Evolutionary conservation across 2,888 invertebrate species (phyloP).

Genomic region (Caenorhabditis virilis): DNA sequence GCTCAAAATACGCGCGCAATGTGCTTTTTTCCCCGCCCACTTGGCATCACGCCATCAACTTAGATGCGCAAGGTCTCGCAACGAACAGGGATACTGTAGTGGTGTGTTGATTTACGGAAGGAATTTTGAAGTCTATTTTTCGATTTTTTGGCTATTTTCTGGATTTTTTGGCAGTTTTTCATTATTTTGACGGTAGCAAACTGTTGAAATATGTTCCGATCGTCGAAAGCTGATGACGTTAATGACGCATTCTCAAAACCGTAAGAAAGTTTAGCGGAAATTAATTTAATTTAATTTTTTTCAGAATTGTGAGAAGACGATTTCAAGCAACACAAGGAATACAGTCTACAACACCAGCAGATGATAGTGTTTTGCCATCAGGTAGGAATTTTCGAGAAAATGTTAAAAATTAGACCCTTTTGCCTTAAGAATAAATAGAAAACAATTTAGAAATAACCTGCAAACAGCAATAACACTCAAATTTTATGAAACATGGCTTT

Average conservation of each 20-base stretch:
- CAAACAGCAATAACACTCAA: too few species aligned
- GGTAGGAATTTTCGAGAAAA: constrained; percentile 22
- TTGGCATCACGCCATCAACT: constrained; percentile 33
- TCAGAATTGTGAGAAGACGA: constrained; percentile 24
- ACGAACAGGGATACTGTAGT: constrained; percentile 11
- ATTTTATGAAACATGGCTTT: too few species aligned
- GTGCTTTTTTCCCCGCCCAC: constrained; percentile 21
- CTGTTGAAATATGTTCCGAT: too few species aligned
- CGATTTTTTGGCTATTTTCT: too few species aligned
- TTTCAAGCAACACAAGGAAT: constrained; percentile 25
- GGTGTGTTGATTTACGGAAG: constrained; percentile 32
- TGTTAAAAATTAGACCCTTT: not conserved
- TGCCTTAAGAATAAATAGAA: too few species aligned
- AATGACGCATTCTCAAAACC: constrained; percentile 53
- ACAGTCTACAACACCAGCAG: constrained; percentile 5
- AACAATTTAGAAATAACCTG: too few species aligned
- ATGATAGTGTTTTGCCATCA: constrained; percentile 35
- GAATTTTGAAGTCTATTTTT: too few species aligned
- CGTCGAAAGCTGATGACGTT: too few species aligned
- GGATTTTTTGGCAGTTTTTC: too few species aligned
- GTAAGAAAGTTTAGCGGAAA: constrained; percentile 34
- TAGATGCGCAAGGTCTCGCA: constrained; percentile 28
- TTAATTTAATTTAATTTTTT: constrained; percentile 4
- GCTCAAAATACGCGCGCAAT: constrained; percentile 43
- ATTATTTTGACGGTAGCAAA: constrained; percentile 7